Evolutionary conservation across 1,140 invertebrate genomes (phyloP).

Genomic region (Cydia pomonella): DNA sequence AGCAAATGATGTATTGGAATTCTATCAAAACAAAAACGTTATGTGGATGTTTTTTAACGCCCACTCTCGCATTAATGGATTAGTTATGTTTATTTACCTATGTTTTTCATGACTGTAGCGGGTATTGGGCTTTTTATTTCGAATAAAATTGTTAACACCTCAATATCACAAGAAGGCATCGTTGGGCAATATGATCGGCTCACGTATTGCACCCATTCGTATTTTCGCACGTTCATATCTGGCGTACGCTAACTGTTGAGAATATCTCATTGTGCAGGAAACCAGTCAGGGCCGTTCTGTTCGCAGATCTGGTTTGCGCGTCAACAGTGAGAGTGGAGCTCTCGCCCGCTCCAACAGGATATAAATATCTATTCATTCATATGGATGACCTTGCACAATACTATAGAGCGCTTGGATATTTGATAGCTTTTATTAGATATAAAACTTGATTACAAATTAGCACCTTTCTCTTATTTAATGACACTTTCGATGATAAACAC

Average conservation of each 20-base stretch:
- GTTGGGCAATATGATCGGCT: background rate
- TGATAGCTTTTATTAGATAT: background rate
- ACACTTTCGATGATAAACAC: background rate
- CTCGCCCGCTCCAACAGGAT: slow-evolving; percentile 20
- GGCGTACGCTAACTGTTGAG: background rate
- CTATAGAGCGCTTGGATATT: background rate
- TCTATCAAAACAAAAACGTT: background rate
- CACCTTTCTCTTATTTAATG: slow-evolving; percentile 17
- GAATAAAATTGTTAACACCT: background rate
- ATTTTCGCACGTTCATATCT: slow-evolving; percentile 21
- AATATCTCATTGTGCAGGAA: slow-evolving; percentile 9
- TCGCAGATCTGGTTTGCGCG: slow-evolving; percentile 31
- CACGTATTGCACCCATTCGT: slow-evolving; percentile 1
- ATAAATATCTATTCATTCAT: slow-evolving; percentile 24
- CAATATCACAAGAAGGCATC: background rate
- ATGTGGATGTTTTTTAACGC: background rate
- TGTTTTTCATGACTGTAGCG: no score
- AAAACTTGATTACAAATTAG: background rate
- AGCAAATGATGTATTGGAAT: background rate
- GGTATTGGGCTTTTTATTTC: background rate
- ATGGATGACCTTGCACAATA: slow-evolving; percentile 24
- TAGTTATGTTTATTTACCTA: no score
- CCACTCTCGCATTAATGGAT: background rate
- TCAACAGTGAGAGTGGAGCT: slow-evolving; percentile 29
- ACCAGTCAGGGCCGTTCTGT: slow-evolving; percentile 27